Evolutionary conservation across 2,113 vertebrate species (phyloP).

Genomic region (Patagioenas fasciata): DNA sequence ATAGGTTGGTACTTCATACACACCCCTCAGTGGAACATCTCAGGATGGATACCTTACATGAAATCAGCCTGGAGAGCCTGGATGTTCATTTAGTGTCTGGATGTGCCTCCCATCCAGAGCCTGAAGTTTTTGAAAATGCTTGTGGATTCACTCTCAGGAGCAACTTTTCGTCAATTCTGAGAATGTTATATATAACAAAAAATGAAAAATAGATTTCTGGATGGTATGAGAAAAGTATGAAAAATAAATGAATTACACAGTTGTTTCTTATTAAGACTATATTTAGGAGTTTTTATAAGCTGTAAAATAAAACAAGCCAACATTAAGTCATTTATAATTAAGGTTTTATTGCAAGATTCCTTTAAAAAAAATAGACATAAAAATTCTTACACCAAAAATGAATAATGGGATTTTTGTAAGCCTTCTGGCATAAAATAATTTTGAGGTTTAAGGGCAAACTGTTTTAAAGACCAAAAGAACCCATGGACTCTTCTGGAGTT

Average conservation of each 20-base stretch:
- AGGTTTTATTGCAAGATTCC: neutral
- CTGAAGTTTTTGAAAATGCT: neutral
- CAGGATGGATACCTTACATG: neutral
- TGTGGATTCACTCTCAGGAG: neutral
- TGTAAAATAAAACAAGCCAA: conserved; percentile 9
- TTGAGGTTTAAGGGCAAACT: neutral
- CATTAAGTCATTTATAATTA: conserved; percentile 30
- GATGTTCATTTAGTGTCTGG: neutral
- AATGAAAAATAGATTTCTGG: neutral
- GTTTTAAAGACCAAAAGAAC: neutral
- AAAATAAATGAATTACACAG: neutral
- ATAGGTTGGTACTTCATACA: neutral
- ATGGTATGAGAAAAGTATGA: neutral
- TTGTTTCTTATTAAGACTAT: conserved; percentile 34
- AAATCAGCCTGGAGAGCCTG: neutral
- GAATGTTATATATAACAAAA: neutral
- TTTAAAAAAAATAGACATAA: neutral
- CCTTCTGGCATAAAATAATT: neutral
- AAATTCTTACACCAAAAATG: neutral
- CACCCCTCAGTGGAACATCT: neutral
- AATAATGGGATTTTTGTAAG: conserved; percentile 14
- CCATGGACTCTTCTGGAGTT: neutral
- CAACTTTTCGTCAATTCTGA: neutral
- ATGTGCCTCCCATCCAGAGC: neutral
- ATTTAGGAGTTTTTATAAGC: conserved; percentile 21